Evolutionary conservation across 2,113 vertebrate species (phyloP), one percentile per base, ranked within the genome.

Genomic region (Motacilla alba): DNA sequence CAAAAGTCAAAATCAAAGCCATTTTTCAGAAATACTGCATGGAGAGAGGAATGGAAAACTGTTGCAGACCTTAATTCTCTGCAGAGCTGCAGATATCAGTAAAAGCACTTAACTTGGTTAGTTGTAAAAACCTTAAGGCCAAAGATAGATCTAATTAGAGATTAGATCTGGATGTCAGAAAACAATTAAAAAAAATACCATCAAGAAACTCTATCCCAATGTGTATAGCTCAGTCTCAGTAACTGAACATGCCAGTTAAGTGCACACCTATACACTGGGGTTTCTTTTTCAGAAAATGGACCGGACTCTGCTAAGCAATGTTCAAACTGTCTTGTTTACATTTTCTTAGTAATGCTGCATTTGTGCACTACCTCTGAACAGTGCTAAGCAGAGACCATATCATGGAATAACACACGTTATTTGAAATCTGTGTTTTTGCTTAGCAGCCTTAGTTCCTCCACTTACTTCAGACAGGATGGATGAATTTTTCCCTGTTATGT

Each of bases 321-420:
- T 95, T 94, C 90, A 83, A 6, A 86, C 50, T 66, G 47, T 85
- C 87, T 88, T 93, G 93, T 94, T 97, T 96, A 95, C 89, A 91
- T 93, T 87, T 94, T 94, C 82, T 89, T 73, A 77, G 46, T 79
- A 73, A 83, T 94, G 82, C 87, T 95, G 91, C 91, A 91, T 83
- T 44, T 35, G 59, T 74, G 93, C 93, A 77, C 87, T 94, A 94
- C 93, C 90, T 97, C 93, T 80, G 87, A 97, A 94, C 83, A 83
- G 72, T 95, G 82, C 93, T 91, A 73, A 95, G 93, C 90, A 95
- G 75, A 94, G 89, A 95, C 44, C 12, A 3, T 47, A 62, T 13
- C 30, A 31, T 0, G 1, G n/a, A 91, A 31, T n/a, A 63, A 55
- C 31, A 80, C 11, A 5, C 30, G 52, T 75, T 33, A 47, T 63